These are phyloP conservation scores for Cotesia glomerata DNA, from an alignment of 1,140 invertebrate genomes.

Conservation along the genomic window DNA sequence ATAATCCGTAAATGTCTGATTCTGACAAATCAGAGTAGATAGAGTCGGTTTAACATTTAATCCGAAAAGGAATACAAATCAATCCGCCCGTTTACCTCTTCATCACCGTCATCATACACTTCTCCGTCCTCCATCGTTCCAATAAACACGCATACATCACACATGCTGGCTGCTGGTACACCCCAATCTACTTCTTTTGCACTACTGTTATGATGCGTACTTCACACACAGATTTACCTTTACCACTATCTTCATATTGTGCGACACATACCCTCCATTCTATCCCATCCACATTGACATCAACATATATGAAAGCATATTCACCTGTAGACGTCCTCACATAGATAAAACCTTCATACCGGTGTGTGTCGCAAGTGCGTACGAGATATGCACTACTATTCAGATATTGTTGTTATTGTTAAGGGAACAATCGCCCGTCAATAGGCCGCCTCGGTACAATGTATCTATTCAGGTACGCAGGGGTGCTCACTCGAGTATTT, in stretches of 20 bases:
- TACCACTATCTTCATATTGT: constrained; percentile 4
- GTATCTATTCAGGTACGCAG: constrained; percentile 63
- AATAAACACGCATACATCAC: neutral
- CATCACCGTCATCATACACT: constrained; percentile 10
- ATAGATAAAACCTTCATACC: neutral
- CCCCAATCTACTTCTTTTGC: neutral
- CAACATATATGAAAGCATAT: constrained; percentile 11
- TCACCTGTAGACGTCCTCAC: neutral
- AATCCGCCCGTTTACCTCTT: constrained; percentile 27
- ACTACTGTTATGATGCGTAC: neutral
- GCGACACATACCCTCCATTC: neutral
- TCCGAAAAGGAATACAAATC: constrained; percentile 25
- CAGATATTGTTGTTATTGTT: constrained; percentile 65
- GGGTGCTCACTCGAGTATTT: constrained; percentile 55
- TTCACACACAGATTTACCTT: neutral
- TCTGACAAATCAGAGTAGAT: neutral
- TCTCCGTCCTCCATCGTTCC: neutral
- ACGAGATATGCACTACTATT: constrained; percentile 60
- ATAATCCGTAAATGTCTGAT: neutral
- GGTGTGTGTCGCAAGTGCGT: constrained; percentile 40
- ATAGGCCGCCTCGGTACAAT: constrained; percentile 61
- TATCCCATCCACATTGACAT: constrained; percentile 5
- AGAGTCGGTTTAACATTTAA: constrained; percentile 20
- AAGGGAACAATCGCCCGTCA: constrained; percentile 63
- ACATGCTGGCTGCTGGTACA: neutral